These are phyloP conservation scores for Macaca mulatta DNA, from an alignment of 2,113 vertebrate species.

Conservation along the genomic window DNA sequence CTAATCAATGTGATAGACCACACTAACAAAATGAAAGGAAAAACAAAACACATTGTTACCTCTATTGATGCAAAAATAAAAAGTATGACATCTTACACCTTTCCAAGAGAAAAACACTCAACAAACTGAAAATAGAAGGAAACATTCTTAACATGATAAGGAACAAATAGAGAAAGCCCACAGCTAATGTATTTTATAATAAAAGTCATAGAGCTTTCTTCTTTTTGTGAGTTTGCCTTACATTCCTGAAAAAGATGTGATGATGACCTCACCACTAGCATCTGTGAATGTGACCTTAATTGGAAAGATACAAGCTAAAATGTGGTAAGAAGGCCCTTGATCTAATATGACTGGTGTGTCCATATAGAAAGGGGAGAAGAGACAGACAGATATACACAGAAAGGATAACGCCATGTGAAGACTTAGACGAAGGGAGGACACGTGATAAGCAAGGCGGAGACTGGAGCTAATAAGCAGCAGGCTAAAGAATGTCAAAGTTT, in stretches of 20 bases:
- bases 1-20: background rate
- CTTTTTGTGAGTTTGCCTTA: background rate
- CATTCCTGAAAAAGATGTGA: background rate
- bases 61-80: background rate
- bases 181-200: background rate
- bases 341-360: background rate
- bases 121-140: background rate
- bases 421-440: background rate
- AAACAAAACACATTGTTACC: background rate
- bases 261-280: background rate
- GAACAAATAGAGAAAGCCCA: background rate
- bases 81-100: background rate
- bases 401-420: background rate
- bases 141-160: background rate
- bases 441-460: background rate
- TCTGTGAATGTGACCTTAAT: background rate
- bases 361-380: background rate
- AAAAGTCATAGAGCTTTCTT: background rate
- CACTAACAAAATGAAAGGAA: background rate
- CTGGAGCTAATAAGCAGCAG: background rate
- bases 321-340: background rate
- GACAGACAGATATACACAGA: background rate
- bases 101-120: background rate
- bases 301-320: background rate
- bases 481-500: background rate